Conservation (phyloP, 2,797 vertebrate genomes). For the Masticophis lateralis region DNA sequence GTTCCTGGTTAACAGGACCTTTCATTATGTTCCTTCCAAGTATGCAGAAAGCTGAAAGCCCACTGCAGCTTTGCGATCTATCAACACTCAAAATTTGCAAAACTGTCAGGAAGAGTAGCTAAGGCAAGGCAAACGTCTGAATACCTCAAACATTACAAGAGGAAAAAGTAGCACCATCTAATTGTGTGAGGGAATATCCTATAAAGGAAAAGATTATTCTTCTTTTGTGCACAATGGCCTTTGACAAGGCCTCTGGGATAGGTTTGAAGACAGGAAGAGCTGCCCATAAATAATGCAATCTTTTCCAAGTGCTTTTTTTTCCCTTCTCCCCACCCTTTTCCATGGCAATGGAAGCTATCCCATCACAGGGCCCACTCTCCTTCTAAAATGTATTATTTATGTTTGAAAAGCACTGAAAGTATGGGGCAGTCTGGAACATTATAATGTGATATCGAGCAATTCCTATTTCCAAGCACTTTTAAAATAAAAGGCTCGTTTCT, state of each 20-base stretch:
- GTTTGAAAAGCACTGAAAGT: not conserved
- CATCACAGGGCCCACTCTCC: not conserved
- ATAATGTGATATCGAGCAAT: not conserved
- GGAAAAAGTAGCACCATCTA: not conserved
- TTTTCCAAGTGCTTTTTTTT: not conserved
- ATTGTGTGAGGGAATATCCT: not conserved
- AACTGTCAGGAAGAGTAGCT: not conserved
- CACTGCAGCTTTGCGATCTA: not conserved
- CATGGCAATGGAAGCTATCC: not conserved
- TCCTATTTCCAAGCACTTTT: not conserved
- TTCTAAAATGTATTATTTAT: not conserved
- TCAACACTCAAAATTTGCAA: not conserved
- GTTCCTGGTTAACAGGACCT: not conserved
- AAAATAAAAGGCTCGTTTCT: not conserved
- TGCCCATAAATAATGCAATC: conserved; percentile 2
- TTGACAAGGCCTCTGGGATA: not conserved
- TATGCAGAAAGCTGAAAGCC: not conserved
- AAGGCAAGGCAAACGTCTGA: not conserved
- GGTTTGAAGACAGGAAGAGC: conserved; percentile 4
- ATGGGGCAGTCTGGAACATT: not conserved
- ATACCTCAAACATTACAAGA: not conserved
- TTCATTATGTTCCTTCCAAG: not conserved
- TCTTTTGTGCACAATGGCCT: not conserved
- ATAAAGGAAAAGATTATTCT: not conserved
- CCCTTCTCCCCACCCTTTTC: not conserved